A percentile compares a stretch with the other conserved stretches of the same genome.
phyloP scores from a whole-genome alignment of 2,797 vertebrate species.

The Hapalemur alaotrensis region DNA sequence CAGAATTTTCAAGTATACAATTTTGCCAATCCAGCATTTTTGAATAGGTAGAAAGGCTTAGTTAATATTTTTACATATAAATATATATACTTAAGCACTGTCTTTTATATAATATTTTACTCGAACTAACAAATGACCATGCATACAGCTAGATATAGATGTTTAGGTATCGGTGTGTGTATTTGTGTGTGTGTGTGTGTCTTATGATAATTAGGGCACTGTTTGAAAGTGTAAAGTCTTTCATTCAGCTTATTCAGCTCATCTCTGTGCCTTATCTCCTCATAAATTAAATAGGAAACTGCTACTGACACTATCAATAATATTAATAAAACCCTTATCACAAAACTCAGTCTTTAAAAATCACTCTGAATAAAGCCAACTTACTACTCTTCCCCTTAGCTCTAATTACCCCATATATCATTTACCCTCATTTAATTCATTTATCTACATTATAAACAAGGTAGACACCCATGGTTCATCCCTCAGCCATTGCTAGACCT shows the following conservation, averaged over 20 bases:
- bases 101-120: neutral
- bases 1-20: neutral
- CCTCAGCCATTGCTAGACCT: neutral
- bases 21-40: neutral
- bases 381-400: neutral
- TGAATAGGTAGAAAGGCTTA: neutral
- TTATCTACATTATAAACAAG: neutral
- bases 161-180: neutral
- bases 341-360: conserved; percentile 21
- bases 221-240: neutral
- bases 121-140: neutral
- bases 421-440: neutral
- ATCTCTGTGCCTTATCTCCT: neutral
- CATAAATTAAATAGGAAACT: neutral
- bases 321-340: neutral
- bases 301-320: neutral
- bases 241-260: neutral
- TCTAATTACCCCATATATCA: neutral
- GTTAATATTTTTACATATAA: neutral
- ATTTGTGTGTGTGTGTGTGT: neutral
- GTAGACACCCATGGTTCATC: neutral
- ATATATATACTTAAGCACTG: neutral
- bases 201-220: neutral
- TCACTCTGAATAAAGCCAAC: neutral
- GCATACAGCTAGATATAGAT: neutral